Base-by-base conservation (phyloP, 35 echinoderm and acorn worm genomes). In the Nesometra sesokonis region DNA sequence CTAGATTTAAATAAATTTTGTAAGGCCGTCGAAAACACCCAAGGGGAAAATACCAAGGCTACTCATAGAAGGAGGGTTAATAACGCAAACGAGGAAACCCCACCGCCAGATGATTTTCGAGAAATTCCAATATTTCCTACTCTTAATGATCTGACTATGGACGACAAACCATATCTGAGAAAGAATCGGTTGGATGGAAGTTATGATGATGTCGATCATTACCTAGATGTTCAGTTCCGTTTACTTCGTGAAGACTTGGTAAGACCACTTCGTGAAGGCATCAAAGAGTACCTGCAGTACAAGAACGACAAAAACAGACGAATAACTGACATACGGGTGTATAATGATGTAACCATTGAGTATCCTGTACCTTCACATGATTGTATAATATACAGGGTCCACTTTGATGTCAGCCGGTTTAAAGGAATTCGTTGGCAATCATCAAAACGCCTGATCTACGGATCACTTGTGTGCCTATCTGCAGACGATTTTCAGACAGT, bases 191-290 rank as follows among this genome's bases (percentile, higher is more conserved):
- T 93, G 17, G 33, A 91, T 7, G 80, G 86, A 67, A 78, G 87
- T 38, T 88, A 93, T 46, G 78, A 82, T 34, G 77, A 87, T 37
- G 87, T 94, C 3, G 82, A 93, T 80, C 84, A 92, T 31, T 99
- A 92, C 47, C 77, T 99, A 29, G 92, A 99, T 33, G 87, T 94
- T 32, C 96, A 99, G 82, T 99, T 88, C 34, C 84, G 92, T 35
- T 78, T 99, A 17, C 78, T 99, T 76, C 88, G 90, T 77, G 92
- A 99, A 90, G 96, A 99, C 78, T 92, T 99, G 37, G 84, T 99
- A 23, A 87, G 86, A 78, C 96, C 92, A 34, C 76, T 99, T 35
- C 84, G 92, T 47, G 35, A 83, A 0, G 92, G 91, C 32, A 99
- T 99, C 47, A 82, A 57, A n/a, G 81, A 91, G 77, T 99, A 99